These are phyloP conservation scores for Drosophila pseudoobscura DNA, from an alignment of 1,140 invertebrate genomes.

Conservation along the genomic window DNA sequence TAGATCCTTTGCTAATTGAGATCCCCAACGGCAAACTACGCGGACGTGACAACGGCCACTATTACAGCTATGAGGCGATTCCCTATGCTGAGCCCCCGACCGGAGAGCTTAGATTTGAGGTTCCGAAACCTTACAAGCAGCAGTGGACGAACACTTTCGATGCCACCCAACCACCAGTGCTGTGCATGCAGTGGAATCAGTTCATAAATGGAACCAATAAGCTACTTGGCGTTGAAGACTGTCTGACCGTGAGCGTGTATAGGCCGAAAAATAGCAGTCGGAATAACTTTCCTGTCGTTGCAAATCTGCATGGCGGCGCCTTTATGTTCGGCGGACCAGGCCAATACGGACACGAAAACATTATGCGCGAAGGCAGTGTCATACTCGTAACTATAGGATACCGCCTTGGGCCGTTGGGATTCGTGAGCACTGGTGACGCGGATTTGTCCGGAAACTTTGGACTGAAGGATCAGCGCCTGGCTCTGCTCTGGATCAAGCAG, in stretches of 20 bases:
- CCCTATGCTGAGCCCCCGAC: slow-evolving; percentile 84
- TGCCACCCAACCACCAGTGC: slow-evolving; percentile 42
- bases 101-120: slow-evolving; percentile 81
- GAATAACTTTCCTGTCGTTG: slow-evolving; percentile 83
- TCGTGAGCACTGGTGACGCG: slow-evolving; percentile 85
- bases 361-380: slow-evolving; percentile 86
- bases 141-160: slow-evolving; percentile 49
- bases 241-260: slow-evolving; percentile 82
- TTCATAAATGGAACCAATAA: slow-evolving; percentile 41
- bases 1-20: too few species aligned
- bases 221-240: slow-evolving; percentile 75
- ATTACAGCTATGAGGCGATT: slow-evolving; percentile 84
- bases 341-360: slow-evolving; percentile 84
- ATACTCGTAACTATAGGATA: slow-evolving; percentile 87
- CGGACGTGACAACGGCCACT: slow-evolving; percentile 84
- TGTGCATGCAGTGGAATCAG: slow-evolving; percentile 65
- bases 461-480: slow-evolving; percentile 87
- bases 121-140: slow-evolving; percentile 31
- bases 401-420: slow-evolving; percentile 86
- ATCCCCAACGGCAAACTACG: slow-evolving; percentile 60
- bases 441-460: slow-evolving; percentile 86
- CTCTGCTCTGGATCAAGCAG: slow-evolving; percentile 86
- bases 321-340: slow-evolving; percentile 84
- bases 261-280: slow-evolving; percentile 54
- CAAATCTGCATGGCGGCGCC: slow-evolving; percentile 84